Percentiles rank a stretch among this genome's conserved stretches.
Evolutionary conservation across 1,140 invertebrate genomes (phyloP).

Genomic region (Drosophila cardini): DNA sequence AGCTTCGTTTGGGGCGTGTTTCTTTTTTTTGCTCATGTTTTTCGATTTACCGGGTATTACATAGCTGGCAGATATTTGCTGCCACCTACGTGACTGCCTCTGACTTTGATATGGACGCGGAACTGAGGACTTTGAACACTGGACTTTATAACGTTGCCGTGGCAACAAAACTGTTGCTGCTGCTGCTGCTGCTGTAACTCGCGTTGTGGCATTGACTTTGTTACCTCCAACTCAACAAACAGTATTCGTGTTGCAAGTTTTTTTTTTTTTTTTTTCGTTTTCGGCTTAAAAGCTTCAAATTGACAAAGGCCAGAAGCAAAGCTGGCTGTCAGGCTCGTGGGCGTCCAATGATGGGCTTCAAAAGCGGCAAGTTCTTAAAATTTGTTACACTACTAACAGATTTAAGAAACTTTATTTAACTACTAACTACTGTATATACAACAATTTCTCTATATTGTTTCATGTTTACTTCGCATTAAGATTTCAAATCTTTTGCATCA

Average conservation of each 20-base stretch:
- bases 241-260: constrained; percentile 22
- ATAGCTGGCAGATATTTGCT: constrained; percentile 70
- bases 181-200: constrained; percentile 32
- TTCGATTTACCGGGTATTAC: constrained; percentile 38
- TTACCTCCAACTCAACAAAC: neutral
- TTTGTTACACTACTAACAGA: neutral
- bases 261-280: too few relatives aligned
- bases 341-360: constrained; percentile 5
- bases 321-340: constrained; percentile 22
- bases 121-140: neutral
- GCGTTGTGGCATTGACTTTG: constrained; percentile 1
- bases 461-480: constrained; percentile 1
- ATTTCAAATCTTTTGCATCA: constrained; percentile 9
- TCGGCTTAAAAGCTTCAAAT: constrained; percentile 36
- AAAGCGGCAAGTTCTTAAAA: constrained; percentile 19
- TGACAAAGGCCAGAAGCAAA: constrained; percentile 34
- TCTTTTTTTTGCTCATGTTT: constrained; percentile 37
- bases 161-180: constrained; percentile 38
- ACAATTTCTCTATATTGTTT: too few relatives aligned
- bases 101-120: constrained; percentile 49
- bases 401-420: constrained; percentile 2
- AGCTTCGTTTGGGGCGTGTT: constrained; percentile 2
- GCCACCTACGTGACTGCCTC: constrained; percentile 69
- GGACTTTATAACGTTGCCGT: constrained; percentile 1
- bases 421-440: too few relatives aligned